Base-by-base conservation (phyloP, 1,140 invertebrate genomes). In the Cylas formicarius region DNA sequence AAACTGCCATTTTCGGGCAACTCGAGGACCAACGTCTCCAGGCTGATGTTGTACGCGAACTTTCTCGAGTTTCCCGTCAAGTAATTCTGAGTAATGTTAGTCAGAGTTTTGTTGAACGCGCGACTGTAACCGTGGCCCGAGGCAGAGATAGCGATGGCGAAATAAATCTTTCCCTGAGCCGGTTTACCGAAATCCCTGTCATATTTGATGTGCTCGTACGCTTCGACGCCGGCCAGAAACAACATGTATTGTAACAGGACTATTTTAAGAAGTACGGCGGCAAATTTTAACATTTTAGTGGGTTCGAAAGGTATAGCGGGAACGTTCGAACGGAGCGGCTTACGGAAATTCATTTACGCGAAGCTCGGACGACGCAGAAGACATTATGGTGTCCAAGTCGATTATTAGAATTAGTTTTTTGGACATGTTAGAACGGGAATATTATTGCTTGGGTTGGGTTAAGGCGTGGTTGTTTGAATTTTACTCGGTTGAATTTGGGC, bases 1-100 rank as follows among this genome's bases (percentile, higher is more conserved):
- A 69, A 69, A 44, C 56, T 62, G 6, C 64, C 62, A 48, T 65
- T 62, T 31, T 60, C 55, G 18, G 65, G 65, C 26, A 67, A 46
- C 29, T 64, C 62, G 26, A 67, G 60, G 3, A 58, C 51, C 29
- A 67, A 45, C 9, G 64, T 61, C 23, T 65, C 62, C 44, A 67
- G 37, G 20, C 48, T 60, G 14, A 66, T 54, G 35, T 65, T 63
- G 42, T 58, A 58, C 16, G 23, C 41, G 20, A 48, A 36, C 16
- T 42, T 52, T 20, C 52, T 48, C 14, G 48, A 37, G 27, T 43
- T 53, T 6, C 49, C 48, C 19, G 54, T 38, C 24, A 61, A 37
- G 36, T 60, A 60, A 10, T 53, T 51, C 38, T 60, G 59, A 0
- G 65, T 67, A 14, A 65, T 57, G 47, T 66, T 67, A 29, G 50